A percentile compares a stretch with the other conserved stretches of the same genome.
These are phyloP conservation scores for Cryptocephalus primarius DNA, from an alignment of 2,888 invertebrate genomes.

Conservation along the genomic window DNA sequence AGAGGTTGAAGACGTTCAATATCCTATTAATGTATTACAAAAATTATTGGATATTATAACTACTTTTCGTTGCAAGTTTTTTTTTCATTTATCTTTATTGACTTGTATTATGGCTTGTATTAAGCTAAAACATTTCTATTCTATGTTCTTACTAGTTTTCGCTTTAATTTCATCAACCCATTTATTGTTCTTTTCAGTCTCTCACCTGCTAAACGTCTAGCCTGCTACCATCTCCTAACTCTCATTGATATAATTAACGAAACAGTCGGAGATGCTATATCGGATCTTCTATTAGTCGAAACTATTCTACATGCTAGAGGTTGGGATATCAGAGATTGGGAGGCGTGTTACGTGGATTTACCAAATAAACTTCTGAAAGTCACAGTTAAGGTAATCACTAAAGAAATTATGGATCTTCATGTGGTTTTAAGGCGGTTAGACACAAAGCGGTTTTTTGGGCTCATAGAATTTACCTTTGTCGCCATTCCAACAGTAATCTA, in stretches of 20 bases:
- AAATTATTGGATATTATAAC: too few relatives aligned
- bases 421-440: too few relatives aligned
- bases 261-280: constrained; percentile 93
- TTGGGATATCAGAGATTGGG: constrained; percentile 74
- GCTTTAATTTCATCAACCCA: not conserved
- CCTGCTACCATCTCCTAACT: constrained; percentile 52
- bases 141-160: not conserved
- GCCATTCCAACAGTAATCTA: too few relatives aligned
- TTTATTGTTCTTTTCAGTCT: constrained; percentile 5
- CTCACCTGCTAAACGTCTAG: constrained; percentile 34
- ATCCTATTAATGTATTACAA: too few relatives aligned
- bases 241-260: constrained; percentile 85
- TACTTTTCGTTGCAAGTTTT: too few relatives aligned
- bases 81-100: too few relatives aligned
- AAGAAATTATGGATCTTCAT: too few relatives aligned
- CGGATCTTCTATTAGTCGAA: constrained; percentile 91
- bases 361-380: constrained; percentile 86
- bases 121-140: too few relatives aligned
- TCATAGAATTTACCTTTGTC: too few relatives aligned
- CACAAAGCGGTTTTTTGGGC: too few relatives aligned
- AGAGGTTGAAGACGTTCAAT: too few relatives aligned
- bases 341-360: constrained; percentile 68
- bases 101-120: too few relatives aligned
- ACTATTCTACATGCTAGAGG: constrained; percentile 73
- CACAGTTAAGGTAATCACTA: constrained; percentile 50